These are phyloP conservation scores for Trinectes maculatus DNA, from an alignment of 2,113 vertebrate genomes.

Conservation along the genomic window DNA sequence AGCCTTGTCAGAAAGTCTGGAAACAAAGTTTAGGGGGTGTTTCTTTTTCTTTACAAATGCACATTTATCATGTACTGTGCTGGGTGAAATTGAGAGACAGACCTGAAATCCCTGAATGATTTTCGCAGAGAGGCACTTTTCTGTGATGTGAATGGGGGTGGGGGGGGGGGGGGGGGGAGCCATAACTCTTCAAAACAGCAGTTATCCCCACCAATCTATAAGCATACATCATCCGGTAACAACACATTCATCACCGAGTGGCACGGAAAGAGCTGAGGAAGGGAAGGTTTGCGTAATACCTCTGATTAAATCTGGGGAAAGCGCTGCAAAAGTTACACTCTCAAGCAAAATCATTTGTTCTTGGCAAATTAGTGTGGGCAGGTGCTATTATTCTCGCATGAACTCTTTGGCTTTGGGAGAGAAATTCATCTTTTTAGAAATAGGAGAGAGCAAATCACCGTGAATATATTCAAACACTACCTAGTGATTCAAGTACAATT, in stretches of 20 bases:
- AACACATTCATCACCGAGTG: constrained; percentile 87
- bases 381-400: constrained; percentile 71
- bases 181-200: constrained; percentile 86
- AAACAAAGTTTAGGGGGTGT: constrained; percentile 48
- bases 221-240: constrained; percentile 85
- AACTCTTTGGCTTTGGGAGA: constrained; percentile 59
- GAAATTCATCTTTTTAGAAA: constrained; percentile 70
- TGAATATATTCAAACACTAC: constrained; percentile 69
- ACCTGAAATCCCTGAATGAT: constrained; percentile 81
- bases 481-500: constrained; percentile 64
- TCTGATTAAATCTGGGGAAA: constrained; percentile 83
- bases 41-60: constrained; percentile 18
- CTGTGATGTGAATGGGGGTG: constrained; percentile 75
- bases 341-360: constrained; percentile 70
- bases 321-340: constrained; percentile 73
- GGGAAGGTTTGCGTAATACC: constrained; percentile 80
- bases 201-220: constrained; percentile 86
- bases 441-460: constrained; percentile 52
- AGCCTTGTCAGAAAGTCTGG: constrained; percentile 41
- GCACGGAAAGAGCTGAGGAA: constrained; percentile 79
- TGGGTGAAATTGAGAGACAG: constrained; percentile 69
- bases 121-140: constrained; percentile 79
- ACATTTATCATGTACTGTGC: constrained; percentile 61
- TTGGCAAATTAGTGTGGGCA: constrained; percentile 64
- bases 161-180: no score